Base-by-base conservation (phyloP, 2,797 vertebrate species). In the Orientallactaga sibirica region DNA sequence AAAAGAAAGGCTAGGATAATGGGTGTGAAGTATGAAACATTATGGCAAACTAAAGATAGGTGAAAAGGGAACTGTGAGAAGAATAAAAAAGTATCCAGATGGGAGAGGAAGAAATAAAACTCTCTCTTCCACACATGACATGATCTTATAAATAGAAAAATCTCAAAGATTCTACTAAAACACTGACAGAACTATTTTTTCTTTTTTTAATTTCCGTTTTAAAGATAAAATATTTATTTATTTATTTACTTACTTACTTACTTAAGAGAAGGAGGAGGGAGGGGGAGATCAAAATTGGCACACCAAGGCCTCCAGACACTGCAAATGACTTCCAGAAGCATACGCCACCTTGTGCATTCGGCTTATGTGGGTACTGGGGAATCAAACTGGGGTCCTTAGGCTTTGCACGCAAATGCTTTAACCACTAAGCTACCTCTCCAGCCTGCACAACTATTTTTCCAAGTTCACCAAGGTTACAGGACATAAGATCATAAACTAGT, bases 61-160 rank as follows among this genome's bases (percentile, higher is more conserved):
- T 80, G 5, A n/a, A 68, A 90, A 16, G 61, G 29, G 88, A 80
- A 90, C 9, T n/a, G 0, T 64, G 64, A 84, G 61, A 78, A 91
- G 43, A 91, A 89, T 80, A 64, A 88, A 83, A 48, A 91, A 43
- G 20, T 19, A 92, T 64, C 29, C 55, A 80, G n/a, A 92, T 16
- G 91, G 80, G 62, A 67, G 82, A 86, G n/a, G 22, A 89, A 92
- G 6, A 89, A 86, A 7, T 78, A 58, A 52, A 80, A 62, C 12
- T 79, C 27, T 78, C 48, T 81, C n/a, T 64, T 41, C 82, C 76
- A 68, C 14, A 81, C 4, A 27, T 70, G 25, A 75, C 33, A 29
- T 20, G 2, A 78, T 25, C 48, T 76, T 86, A 73, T 67, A 83
- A 83, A 52, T 37, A 86, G 12, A 81, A 95, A 95, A 93, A 55